Conservation (phyloP, 2,113 vertebrate genomes). For the Trematocara zebra region DNA sequence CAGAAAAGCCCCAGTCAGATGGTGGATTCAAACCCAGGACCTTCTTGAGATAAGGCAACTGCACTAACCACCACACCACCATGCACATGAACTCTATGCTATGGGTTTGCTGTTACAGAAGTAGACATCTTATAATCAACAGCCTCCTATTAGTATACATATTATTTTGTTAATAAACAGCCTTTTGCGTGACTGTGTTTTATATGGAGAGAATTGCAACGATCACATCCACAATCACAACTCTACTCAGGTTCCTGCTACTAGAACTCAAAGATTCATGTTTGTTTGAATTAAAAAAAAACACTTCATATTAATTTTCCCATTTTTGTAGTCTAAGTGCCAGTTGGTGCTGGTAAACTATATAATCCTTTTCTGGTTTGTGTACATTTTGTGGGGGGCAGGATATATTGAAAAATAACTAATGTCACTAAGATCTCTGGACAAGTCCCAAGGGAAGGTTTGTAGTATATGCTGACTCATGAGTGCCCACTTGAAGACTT, state of each 20-base stretch:
- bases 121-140: neutral
- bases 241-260: neutral
- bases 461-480: neutral
- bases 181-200: neutral
- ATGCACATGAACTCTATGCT: neutral
- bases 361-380: neutral
- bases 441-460: neutral
- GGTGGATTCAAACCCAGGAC: neutral
- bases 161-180: neutral
- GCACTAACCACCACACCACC: neutral
- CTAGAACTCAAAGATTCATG: neutral
- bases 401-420: neutral
- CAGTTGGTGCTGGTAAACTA: neutral
- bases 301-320: neutral
- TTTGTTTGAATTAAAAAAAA: neutral
- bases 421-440: neutral
- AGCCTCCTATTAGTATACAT: neutral
- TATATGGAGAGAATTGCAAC: neutral
- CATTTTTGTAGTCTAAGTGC: neutral
- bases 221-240: neutral
- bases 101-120: neutral
- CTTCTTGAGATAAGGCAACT: neutral
- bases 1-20: neutral
- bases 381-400: neutral
- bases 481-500: neutral